A percentile compares a stretch with the other conserved stretches of the same genome.
Conservation (phyloP, 2,797 vertebrate genomes). For the Podarcis siculus region DNA sequence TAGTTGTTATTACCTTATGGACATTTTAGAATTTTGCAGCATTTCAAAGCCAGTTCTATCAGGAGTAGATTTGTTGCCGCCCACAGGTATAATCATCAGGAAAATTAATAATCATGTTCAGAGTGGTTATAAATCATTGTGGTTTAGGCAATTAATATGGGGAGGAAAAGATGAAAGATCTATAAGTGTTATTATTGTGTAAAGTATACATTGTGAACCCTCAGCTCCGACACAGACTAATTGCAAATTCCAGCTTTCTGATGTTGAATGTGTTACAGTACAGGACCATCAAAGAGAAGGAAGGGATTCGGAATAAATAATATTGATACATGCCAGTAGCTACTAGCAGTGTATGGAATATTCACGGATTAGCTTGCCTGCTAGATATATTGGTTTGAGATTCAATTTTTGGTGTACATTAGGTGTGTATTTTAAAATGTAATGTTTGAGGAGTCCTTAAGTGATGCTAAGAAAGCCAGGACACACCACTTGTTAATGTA, state of each 20-base stretch:
- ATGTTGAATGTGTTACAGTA: conserved; percentile 68
- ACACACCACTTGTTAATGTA: background rate
- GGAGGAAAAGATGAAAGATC: conserved; percentile 86
- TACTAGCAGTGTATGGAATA: conserved; percentile 51
- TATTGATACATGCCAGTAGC: conserved; percentile 52
- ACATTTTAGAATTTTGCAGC: conserved; percentile 85
- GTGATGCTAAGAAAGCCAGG: background rate
- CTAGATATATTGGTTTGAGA: background rate
- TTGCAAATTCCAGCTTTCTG: conserved; percentile 74
- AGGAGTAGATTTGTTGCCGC: conserved; percentile 86
- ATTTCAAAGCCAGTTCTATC: conserved; percentile 86
- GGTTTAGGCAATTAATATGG: conserved; percentile 96
- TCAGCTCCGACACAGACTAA: conserved; percentile 77
- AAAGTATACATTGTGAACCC: conserved; percentile 85
- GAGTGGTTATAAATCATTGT: conserved; percentile 94
- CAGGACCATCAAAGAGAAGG: conserved; percentile 68
- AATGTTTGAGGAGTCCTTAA: background rate
- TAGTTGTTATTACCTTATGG: conserved; percentile 90
- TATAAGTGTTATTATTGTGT: conserved; percentile 89
- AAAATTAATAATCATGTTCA: conserved; percentile 97
- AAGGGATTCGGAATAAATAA: conserved; percentile 68
- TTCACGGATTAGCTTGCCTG: background rate
- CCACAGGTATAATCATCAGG: conserved; percentile 95
- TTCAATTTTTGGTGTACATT: background rate
- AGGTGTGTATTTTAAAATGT: background rate